Evolutionary conservation across 2,888 invertebrate genomes (phyloP).

Genomic region (Oeneis ivallda): DNA sequence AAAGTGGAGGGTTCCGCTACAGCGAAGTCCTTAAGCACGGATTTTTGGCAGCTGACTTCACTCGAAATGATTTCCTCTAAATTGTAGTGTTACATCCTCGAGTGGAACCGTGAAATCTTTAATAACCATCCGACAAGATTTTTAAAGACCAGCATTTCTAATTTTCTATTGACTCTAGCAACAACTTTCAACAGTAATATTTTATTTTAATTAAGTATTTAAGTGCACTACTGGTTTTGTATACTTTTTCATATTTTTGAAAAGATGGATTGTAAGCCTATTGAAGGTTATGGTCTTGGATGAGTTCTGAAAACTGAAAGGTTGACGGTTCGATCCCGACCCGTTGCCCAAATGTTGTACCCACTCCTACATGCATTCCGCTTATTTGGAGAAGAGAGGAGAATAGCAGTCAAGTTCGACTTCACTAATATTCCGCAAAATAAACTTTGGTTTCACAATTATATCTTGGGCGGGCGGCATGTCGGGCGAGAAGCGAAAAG

Average conservation of each 20-base stretch:
- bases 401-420: not conserved
- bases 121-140: conserved; percentile 32
- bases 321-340: no score
- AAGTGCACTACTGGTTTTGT: conserved; percentile 23
- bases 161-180: conserved; percentile 34
- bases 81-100: conserved; percentile 35
- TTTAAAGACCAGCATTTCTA: conserved; percentile 30
- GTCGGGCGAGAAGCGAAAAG: conserved; percentile 77
- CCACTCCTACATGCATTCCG: no score
- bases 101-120: conserved; percentile 40
- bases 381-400: not conserved
- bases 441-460: conserved; percentile 23
- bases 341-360: no score
- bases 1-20: conserved; percentile 43
- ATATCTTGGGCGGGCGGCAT: conserved; percentile 68
- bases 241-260: conserved; percentile 8
- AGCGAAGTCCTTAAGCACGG: conserved; percentile 57
- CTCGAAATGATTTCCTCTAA: conserved; percentile 35
- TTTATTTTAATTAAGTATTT: conserved; percentile 13
- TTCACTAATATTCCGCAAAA: not conserved
- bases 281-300: no score
- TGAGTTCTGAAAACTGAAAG: no score
- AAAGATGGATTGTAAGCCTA: not conserved
- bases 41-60: conserved; percentile 48
- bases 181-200: conserved; percentile 31